Base-by-base conservation (phyloP, 2,797 vertebrate genomes). In the Pantherophis vulpinus region DNA sequence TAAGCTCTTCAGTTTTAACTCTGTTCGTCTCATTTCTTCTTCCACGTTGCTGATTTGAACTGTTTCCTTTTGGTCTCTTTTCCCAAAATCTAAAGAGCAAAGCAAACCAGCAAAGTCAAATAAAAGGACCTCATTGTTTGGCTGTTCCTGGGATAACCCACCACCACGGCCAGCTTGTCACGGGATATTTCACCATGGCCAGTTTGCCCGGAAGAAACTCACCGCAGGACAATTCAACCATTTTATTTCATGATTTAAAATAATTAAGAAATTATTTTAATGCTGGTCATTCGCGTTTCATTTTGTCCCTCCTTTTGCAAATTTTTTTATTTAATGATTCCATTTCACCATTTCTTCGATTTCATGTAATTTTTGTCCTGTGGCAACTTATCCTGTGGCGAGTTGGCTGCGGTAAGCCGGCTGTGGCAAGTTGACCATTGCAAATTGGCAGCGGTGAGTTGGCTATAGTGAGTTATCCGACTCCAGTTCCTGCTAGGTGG, bases 1-100 rank as follows among this genome's bases (percentile, higher is more conserved):
- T 14, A 93, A 59, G 4, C 10, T 14, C 54, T 90, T 87, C 12
- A 90, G 61, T 20, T 66, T 37, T 18, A 58, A n/a, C 11, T 60
- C 87, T 25, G 70, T 51, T 0, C 0, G 27, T 20, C 7, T 83
- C 1, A 94, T 23, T 37, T 66, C 27, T 32, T 83, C 6, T 86
- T 91, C 74, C 55, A 74, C 2, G 0, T 27, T 25, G 3, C 23
- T 27, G 3, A 37, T 61, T 27, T 7, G 55, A 58, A 47, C n/a
- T 27, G 0, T 37, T 16, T 3, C 27, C 7, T 4, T 27, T 10
- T 5, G 63, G 11, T 11, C 27, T 20, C 3, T 1, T 7, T 60
- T 86, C n/a, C 13, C 42, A 63, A 18, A n/a, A 27, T 54, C 54
- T 74, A 58, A 13, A 2, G n/a, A 11, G 8, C 27, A 86, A 66